phyloP scores from a whole-genome alignment of 1,140 invertebrate genomes.

The Hormaphis cornu region DNA sequence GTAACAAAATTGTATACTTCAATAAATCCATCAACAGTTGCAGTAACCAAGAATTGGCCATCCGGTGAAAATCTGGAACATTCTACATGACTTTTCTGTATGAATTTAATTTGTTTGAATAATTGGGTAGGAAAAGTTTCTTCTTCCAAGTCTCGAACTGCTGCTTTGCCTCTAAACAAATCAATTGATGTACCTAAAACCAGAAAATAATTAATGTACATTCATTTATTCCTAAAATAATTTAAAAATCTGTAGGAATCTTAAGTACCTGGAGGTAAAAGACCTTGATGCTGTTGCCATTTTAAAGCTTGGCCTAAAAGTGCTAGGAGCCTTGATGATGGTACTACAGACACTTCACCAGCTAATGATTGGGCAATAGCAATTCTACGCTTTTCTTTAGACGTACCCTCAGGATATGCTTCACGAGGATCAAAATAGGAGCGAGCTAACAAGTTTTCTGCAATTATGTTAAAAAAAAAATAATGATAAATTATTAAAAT shows the following conservation, averaged over 20 bases:
- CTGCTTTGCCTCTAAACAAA: slow-evolving; percentile 97
- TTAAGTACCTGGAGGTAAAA: slow-evolving; percentile 75
- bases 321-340: slow-evolving; percentile 86
- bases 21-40: slow-evolving; percentile 96
- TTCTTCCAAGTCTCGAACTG: slow-evolving; percentile 95
- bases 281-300: slow-evolving; percentile 99
- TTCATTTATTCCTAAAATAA: no score
- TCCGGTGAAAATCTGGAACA: slow-evolving; percentile 89
- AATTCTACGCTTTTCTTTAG: slow-evolving; percentile 88
- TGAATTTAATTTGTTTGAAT: slow-evolving; percentile 92
- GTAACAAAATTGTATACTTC: slow-evolving; percentile 99
- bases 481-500: neutral
- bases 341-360: slow-evolving; percentile 96
- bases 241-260: no score
- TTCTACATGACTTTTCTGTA: slow-evolving; percentile 85
- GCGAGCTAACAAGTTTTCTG: slow-evolving; percentile 87
- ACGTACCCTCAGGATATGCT: slow-evolving; percentile 91
- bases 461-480: slow-evolving; percentile 24
- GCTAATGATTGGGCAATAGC: slow-evolving; percentile 90
- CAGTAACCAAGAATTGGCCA: slow-evolving; percentile 95
- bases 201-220: slow-evolving; percentile 6
- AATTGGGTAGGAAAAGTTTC: slow-evolving; percentile 95
- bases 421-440: slow-evolving; percentile 98
- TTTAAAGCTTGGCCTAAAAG: slow-evolving; percentile 93
- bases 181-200: slow-evolving; percentile 84